Conservation (phyloP, 2,888 invertebrate genomes). For the Shargacucullia verbasci region DNA sequence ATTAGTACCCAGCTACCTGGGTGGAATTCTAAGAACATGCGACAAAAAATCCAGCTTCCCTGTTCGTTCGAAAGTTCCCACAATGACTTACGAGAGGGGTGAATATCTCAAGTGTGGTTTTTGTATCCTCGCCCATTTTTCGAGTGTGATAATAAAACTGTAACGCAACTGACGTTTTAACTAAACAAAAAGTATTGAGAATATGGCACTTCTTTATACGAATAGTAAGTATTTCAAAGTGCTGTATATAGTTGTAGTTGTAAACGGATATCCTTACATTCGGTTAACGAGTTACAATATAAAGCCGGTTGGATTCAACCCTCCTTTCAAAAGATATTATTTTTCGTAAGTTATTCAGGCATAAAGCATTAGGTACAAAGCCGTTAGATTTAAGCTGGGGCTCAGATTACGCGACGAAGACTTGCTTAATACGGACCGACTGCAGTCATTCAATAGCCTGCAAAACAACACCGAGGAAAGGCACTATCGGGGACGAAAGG, state of each 20-base stretch:
- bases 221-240: constrained; percentile 12
- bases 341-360: constrained; percentile 78
- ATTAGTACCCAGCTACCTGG: constrained; percentile 81
- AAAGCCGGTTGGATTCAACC: constrained; percentile 45
- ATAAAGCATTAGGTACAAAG: constrained; percentile 79
- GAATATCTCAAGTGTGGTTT: constrained; percentile 84
- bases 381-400: constrained; percentile 81
- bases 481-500: constrained; percentile 83
- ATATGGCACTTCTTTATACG: constrained; percentile 6
- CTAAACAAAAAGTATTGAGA: constrained; percentile 48
- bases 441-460: constrained; percentile 85
- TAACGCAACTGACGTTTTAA: constrained; percentile 68
- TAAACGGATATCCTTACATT: constrained; percentile 45
- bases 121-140: constrained; percentile 82
- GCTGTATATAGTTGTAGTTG: constrained; percentile 17
- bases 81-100: constrained; percentile 81
- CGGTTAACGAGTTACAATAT: constrained; percentile 31
- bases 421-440: constrained; percentile 83
- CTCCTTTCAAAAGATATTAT: constrained; percentile 66
- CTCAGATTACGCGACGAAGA: constrained; percentile 81
- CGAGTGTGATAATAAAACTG: constrained; percentile 80
- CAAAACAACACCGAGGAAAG: constrained; percentile 84
- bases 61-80: constrained; percentile 82
- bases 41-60: constrained; percentile 77
- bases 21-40: constrained; percentile 73